Percentiles rank a stretch among this genome's conserved stretches.
These are phyloP conservation scores for Acipenser ruthenus DNA, from an alignment of 2,797 vertebrate genomes.

Conservation along the genomic window DNA sequence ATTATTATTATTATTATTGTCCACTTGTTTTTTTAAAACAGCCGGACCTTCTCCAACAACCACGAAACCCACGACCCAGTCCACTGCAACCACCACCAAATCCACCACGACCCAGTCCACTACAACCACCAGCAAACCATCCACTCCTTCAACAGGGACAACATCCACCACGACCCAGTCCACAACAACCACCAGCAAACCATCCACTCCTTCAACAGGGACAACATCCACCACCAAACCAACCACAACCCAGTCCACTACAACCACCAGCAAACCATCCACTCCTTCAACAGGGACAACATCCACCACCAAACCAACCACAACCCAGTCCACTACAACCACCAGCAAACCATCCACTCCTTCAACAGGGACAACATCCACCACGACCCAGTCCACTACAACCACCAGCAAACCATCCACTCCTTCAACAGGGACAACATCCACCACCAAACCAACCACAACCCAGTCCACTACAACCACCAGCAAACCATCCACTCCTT, in stretches of 20 bases:
- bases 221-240: background rate
- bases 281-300: background rate
- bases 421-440: background rate
- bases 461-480: background rate
- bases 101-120: background rate
- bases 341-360: background rate
- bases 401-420: background rate
- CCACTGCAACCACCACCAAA: rapidly evolving
- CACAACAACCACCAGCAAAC: background rate
- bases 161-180: background rate
- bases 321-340: background rate
- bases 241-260: background rate
- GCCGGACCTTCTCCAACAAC: background rate
- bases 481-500: no score
- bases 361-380: no score
- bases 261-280: background rate
- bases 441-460: background rate
- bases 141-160: no score
- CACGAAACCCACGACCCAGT: background rate
- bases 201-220: background rate
- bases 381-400: background rate
- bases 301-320: no score
- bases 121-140: background rate
- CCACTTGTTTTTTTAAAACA: background rate
- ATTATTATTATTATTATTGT: background rate